phyloP scores from a whole-genome alignment of 2,797 vertebrate genomes.

The Syndactyla subalaris region DNA sequence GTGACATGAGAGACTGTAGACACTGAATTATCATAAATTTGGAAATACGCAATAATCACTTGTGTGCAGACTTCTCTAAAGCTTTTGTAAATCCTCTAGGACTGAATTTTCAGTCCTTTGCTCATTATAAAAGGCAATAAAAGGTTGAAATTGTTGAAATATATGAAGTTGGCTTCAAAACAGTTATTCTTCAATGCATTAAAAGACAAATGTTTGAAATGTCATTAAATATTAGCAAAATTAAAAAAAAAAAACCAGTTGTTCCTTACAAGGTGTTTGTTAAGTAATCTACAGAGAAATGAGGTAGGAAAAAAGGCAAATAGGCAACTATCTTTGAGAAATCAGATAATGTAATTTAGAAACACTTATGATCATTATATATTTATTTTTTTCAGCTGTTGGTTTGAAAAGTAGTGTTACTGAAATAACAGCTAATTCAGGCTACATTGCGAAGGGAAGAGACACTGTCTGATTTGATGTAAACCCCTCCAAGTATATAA shows the following conservation, averaged over 20 bases:
- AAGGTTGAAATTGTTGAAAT: background rate
- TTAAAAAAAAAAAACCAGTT: background rate
- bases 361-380: background rate
- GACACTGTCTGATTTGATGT: background rate
- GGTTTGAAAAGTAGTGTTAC: background rate
- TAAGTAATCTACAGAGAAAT: background rate
- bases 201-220: background rate
- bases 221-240: constrained; percentile 12
- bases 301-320: background rate
- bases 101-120: background rate
- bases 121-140: constrained; percentile 12
- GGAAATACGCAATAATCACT: constrained; percentile 30
- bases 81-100: constrained; percentile 10
- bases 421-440: background rate
- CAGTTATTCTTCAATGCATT: constrained; percentile 6
- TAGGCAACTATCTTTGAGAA: background rate
- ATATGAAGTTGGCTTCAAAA: background rate
- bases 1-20: constrained; percentile 22
- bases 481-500: background rate
- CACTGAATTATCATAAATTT: constrained; percentile 38
- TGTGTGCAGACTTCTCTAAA: background rate
- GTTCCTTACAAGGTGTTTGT: background rate
- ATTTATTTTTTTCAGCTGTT: background rate
- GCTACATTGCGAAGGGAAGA: background rate
- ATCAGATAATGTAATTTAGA: background rate